Percentiles rank a stretch among this genome's conserved stretches.
Conservation (phyloP, 2,888 invertebrate species). For the Phlogophora meticulosa region DNA sequence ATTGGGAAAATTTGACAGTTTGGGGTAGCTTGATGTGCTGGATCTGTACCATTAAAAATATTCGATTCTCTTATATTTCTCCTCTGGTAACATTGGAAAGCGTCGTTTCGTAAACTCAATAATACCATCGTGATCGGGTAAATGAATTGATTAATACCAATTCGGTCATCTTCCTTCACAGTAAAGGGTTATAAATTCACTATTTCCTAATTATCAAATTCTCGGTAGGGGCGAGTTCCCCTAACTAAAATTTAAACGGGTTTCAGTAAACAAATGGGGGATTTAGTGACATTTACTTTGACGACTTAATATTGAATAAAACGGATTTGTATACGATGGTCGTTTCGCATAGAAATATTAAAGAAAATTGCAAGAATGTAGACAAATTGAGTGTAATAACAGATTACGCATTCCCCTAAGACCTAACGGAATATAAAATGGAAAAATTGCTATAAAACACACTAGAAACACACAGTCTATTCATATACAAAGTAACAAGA, state of each 20-base stretch:
- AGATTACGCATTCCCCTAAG: background rate
- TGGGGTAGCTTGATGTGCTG: slow-evolving; percentile 3
- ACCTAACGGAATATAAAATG: slow-evolving; percentile 48
- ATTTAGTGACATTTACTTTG: slow-evolving; percentile 56
- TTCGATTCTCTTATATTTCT: background rate
- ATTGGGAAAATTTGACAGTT: no score
- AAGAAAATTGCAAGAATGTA: no score
- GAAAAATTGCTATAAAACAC: slow-evolving; percentile 47
- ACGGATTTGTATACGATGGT: slow-evolving; percentile 20
- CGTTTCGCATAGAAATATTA: no score
- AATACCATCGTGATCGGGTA: slow-evolving; percentile 58
- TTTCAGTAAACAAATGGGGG: slow-evolving; percentile 70
- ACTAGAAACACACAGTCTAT: slow-evolving; percentile 20
- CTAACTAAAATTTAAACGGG: slow-evolving; percentile 67
- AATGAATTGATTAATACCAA: slow-evolving; percentile 78
- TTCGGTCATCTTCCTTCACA: slow-evolving; percentile 75
- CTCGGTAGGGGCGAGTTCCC: slow-evolving; percentile 75
- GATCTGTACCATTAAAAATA: background rate
- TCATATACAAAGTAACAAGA: slow-evolving; percentile 16
- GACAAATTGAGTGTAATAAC: slow-evolving; percentile 27
- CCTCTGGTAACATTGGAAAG: background rate
- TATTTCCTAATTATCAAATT: slow-evolving; percentile 89
- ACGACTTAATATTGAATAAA: slow-evolving; percentile 36
- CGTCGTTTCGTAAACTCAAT: background rate
- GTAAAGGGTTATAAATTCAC: slow-evolving; percentile 86